Base-by-base conservation (phyloP, 2,113 vertebrate genomes). In the Gopherus evgoodei region DNA sequence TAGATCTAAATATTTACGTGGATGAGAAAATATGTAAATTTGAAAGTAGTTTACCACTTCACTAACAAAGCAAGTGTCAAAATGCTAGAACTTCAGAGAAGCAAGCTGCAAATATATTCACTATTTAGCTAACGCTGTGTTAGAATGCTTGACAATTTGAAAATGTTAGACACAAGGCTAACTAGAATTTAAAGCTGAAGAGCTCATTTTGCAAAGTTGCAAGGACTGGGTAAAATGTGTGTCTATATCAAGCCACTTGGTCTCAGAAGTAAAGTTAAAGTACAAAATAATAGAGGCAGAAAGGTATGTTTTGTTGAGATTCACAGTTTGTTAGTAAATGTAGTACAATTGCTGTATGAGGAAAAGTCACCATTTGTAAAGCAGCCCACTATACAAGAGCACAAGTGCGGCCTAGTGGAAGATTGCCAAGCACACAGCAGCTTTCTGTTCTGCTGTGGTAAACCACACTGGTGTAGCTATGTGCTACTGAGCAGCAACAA, bases 21-120 rank as follows among this genome's bases (percentile, higher is more conserved):
- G 12, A 76, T 86, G 24, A 53, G 80, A 90, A 44, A 11, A 7
- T 42, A 29, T 35, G 50, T 69, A 80, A 27, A 78, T 86, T 82
- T 56, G 9, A n/a, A 95, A 88, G 11, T 83, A 31, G 75, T 82
- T 90, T 92, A 57, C 21, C 84, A 35, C 57, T 81, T 89, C 42
- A 31, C 21, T 90, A 69, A 79, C 12, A 76, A 83, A 94, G 16
- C 19, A 21, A 81, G 19, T 21, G 22, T 86, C 35, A 59, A 94
- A 93, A 44, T 86, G 83, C 44, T 80, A 53, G 14, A 86, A 91
- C 5, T 35, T 90, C 86, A 88, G 54, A 76, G 38, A 12, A 91
- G 25, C n/a, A 84, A 81, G 57, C 44, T 86, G 13, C 12, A 29
- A 2, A 5, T 59, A 50, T 78, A 5, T 42, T 11, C 38, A 44